Evolutionary conservation across 2,797 vertebrate genomes (phyloP).

Genomic region (Siniperca obscura): DNA sequence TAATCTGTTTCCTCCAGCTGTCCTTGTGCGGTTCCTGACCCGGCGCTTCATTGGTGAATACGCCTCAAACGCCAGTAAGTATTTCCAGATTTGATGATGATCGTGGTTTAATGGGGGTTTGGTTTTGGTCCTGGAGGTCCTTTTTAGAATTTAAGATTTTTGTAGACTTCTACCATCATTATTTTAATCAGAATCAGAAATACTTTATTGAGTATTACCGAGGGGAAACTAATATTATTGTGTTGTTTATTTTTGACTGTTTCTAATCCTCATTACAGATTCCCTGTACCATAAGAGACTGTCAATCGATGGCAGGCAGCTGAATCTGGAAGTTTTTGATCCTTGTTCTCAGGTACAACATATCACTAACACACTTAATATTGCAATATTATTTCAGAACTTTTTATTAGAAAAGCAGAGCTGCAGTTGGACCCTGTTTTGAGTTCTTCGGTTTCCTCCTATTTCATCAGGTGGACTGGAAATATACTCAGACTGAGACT

Average conservation of each 20-base stretch:
- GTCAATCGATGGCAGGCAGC: constrained; percentile 81
- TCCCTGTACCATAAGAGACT: constrained; percentile 82
- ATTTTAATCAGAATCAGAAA: neutral
- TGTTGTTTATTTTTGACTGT: neutral
- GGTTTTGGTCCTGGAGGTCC: too few species aligned
- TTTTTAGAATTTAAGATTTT: neutral
- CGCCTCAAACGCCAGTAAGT: constrained; percentile 82
- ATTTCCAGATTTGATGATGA: constrained; percentile 45
- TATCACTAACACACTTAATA: neutral
- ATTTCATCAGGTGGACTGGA: constrained; percentile 10
- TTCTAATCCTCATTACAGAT: constrained; percentile 59
- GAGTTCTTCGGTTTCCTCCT: constrained; percentile 7
- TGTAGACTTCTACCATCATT: neutral
- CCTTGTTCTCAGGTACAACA: constrained; percentile 80
- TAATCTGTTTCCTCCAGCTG: constrained; percentile 64
- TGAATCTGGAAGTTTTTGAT: constrained; percentile 84
- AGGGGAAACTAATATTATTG: neutral
- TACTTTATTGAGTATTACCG: too few species aligned
- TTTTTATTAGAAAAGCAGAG: constrained; percentile 28
- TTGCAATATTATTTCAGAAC: neutral
- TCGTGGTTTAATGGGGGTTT: neutral
- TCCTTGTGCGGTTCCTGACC: constrained; percentile 83
- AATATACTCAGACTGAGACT: constrained; percentile 11
- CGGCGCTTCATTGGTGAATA: constrained; percentile 84
- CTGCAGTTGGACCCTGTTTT: neutral